These are phyloP conservation scores for Eristalis intricaria DNA, from an alignment of 2,888 invertebrate species.

Conservation along the genomic window DNA sequence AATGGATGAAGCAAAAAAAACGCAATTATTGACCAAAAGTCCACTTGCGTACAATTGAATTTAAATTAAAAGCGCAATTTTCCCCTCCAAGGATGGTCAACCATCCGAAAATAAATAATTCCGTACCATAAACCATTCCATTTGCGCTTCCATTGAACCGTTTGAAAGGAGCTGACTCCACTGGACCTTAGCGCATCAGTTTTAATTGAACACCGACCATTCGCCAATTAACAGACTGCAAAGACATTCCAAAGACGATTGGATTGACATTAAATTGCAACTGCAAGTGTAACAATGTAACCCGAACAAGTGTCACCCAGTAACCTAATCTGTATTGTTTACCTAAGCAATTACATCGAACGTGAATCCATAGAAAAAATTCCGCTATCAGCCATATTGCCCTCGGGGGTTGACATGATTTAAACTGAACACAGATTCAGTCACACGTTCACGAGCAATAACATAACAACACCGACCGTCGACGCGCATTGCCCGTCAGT, in stretches of 20 bases:
- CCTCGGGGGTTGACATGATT: constrained; percentile 10
- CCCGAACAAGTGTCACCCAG: not conserved
- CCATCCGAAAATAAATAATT: not conserved
- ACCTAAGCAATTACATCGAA: constrained; percentile 42
- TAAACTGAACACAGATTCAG: not conserved
- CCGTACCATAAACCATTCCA: not conserved
- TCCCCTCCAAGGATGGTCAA: not conserved
- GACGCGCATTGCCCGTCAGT: constrained; percentile 35
- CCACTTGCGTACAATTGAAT: not conserved
- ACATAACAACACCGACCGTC: constrained; percentile 12
- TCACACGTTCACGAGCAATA: constrained; percentile 20
- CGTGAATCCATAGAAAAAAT: constrained; percentile 53
- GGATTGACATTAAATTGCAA: not conserved
- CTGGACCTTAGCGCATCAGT: not conserved
- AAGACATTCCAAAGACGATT: too few relatives aligned
- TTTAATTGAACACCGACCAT: not conserved
- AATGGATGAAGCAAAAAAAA: not conserved
- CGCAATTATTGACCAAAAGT: not conserved
- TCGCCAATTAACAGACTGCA: not conserved
- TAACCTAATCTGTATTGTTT: constrained; percentile 39
- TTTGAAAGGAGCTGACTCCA: not conserved
- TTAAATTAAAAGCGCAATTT: not conserved
- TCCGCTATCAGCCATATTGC: constrained; percentile 1
- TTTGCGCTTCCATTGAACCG: not conserved
- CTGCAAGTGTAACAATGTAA: not conserved